These are phyloP conservation scores for Canis aureus DNA, from an alignment of 2,113 vertebrate genomes.

Conservation along the genomic window DNA sequence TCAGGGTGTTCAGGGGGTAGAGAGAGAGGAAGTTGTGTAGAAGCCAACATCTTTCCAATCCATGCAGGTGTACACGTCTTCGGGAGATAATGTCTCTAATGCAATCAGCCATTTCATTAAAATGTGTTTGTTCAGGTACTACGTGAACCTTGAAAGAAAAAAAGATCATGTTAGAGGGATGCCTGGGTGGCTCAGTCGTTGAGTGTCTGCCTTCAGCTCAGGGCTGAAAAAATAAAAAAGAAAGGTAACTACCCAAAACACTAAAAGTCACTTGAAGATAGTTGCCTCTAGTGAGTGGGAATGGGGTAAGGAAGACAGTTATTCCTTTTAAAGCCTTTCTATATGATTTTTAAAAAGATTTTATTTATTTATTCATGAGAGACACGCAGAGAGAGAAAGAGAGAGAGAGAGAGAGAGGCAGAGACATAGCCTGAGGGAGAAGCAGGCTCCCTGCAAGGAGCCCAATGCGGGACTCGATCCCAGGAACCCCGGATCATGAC, in stretches of 20 bases:
- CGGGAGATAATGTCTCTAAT: not conserved
- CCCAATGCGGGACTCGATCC: too few relatives aligned
- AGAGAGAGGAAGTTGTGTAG: not conserved
- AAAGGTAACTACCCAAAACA: not conserved
- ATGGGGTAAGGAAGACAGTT: not conserved
- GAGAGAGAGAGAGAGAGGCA: too few relatives aligned
- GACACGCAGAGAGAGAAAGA: too few relatives aligned
- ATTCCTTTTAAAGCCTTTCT: not conserved
- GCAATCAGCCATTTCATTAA: not conserved
- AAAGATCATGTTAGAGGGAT: not conserved
- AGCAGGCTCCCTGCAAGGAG: too few relatives aligned
- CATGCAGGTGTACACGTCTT: not conserved
- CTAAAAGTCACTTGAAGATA: not conserved
- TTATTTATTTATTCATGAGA: too few relatives aligned
- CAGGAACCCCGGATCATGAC: too few relatives aligned
- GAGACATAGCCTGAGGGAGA: too few relatives aligned
- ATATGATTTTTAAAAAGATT: too few relatives aligned
- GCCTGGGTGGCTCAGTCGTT: too few relatives aligned
- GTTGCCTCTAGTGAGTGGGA: not conserved
- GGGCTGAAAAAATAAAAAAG: too few relatives aligned
- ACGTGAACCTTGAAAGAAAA: not conserved
- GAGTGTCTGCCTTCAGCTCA: too few relatives aligned
- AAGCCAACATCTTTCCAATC: not conserved
- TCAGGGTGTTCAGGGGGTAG: not conserved
- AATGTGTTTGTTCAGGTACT: not conserved